Evolutionary conservation across 2,113 vertebrate genomes (phyloP), one percentile per base, ranked within the genome.

Genomic region (Scomber colias): DNA sequence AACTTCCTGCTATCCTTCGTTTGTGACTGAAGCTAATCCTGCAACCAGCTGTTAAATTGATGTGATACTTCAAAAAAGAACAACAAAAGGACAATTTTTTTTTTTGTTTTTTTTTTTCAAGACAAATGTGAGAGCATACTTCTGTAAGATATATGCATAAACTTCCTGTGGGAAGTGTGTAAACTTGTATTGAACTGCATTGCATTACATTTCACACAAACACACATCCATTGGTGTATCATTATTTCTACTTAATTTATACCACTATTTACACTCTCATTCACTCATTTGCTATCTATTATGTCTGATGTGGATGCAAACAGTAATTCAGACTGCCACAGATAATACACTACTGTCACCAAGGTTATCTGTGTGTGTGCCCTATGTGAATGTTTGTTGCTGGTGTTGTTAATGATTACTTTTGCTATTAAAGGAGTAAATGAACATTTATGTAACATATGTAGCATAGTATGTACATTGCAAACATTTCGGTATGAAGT

Each of bases 261-360:
- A 30, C 13, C 19, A 11, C 5, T n/a, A 13, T 24, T 55, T 35
- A 31, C 11, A 46, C 49, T 54, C 5, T 62, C 7, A 48, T 12
- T 55, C n/a, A n/a, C 5, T 21, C 14, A 19, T 44, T 31, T 12
- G 3, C 6, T 59, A 3, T 16, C 21, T 64, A 21, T 53, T 49
- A 11, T 31, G 0, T 64, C 35, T 40, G 50, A 15, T 27, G 50
- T 55, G 17, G 27, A 71, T 61, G 35, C 27, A 62, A 71, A 71
- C 55, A 75, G 74, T 57, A 66, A 71, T 64, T 64, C 48, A 60
- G 14, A 24, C 55, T 19, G 31, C 35, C 5, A 77, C 44, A 60
- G 46, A 75, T 75, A 50, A 40, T 27, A 69, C 21, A n/a, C 30
- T n/a, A 7, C 14, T 55, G 57, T 69, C 48, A 46, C 21, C 46